A percentile compares a stretch with the other conserved stretches of the same genome.
These are phyloP conservation scores for Podarcis cretensis DNA, from an alignment of 2,113 vertebrate genomes.

Conservation along the genomic window DNA sequence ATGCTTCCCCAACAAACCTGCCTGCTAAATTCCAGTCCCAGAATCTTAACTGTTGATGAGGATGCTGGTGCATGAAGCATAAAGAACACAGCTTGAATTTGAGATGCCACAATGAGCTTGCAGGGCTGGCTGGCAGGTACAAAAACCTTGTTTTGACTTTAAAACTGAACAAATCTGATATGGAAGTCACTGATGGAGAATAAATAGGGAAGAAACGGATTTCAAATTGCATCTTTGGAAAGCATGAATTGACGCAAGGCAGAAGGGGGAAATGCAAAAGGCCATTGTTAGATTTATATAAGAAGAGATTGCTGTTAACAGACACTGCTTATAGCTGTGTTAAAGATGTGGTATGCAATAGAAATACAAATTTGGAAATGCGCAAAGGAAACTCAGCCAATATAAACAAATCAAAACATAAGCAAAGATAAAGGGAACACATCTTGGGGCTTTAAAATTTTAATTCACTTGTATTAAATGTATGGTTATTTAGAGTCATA, in stretches of 20 bases:
- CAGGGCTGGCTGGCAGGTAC: constrained; percentile 40
- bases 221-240: constrained; percentile 67
- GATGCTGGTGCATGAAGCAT: background rate
- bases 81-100: constrained; percentile 58
- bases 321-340: constrained; percentile 23
- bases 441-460: background rate
- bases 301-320: constrained; percentile 59
- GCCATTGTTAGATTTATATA: constrained; percentile 69
- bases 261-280: constrained; percentile 64
- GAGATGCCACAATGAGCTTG: constrained; percentile 59
- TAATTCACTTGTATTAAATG: constrained; percentile 44
- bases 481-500: constrained; percentile 50
- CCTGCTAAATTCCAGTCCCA: constrained; percentile 37
- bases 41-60: constrained; percentile 25
- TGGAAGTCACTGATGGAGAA: constrained; percentile 62
- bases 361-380: constrained; percentile 69
- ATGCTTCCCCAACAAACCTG: constrained; percentile 31
- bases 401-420: constrained; percentile 58
- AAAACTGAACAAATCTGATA: constrained; percentile 68
- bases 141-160: constrained; percentile 67
- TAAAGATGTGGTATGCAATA: constrained; percentile 59
- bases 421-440: constrained; percentile 50
- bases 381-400: constrained; percentile 51
- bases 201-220: constrained; percentile 67
- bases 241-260: constrained; percentile 60